These are phyloP conservation scores for Bembecia ichneumoniformis DNA, from an alignment of 2,888 invertebrate species.

Conservation along the genomic window DNA sequence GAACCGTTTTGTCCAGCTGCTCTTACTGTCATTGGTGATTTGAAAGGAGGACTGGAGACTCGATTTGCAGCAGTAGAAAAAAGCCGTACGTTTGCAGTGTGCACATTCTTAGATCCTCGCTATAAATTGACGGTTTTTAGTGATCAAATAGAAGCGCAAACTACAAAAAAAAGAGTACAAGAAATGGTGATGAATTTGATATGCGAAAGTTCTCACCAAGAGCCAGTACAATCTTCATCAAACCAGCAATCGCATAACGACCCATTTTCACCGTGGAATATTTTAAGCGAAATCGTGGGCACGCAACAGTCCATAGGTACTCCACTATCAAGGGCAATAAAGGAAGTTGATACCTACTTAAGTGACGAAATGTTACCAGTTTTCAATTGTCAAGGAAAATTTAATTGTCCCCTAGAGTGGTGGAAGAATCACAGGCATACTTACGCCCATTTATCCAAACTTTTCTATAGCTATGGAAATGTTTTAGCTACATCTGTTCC, in stretches of 20 bases:
- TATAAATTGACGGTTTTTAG: too few species aligned
- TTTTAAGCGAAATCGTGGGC: neutral
- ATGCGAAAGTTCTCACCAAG: neutral
- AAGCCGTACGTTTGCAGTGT: constrained; percentile 12
- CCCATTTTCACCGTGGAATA: neutral
- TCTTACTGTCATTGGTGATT: neutral
- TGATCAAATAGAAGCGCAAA: too few species aligned
- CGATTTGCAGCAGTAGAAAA: constrained; percentile 13
- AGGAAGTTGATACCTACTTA: neutral
- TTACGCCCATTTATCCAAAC: neutral
- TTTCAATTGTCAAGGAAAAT: too few species aligned
- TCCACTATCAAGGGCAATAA: neutral
- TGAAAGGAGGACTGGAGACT: constrained; percentile 6
- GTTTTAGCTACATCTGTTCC: neutral
- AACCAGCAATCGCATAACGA: neutral
- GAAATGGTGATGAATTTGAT: neutral
- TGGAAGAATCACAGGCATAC: neutral
- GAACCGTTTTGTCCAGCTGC: neutral
- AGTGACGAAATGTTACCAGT: neutral
- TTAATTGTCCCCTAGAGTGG: neutral
- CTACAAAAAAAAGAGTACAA: constrained; percentile 6
- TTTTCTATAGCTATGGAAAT: neutral
- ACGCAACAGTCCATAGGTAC: neutral
- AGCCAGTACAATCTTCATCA: neutral
- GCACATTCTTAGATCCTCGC: constrained; percentile 14